Base-by-base conservation (phyloP, 2,888 invertebrate species). In the Dasysyrphus tricinctus region DNA sequence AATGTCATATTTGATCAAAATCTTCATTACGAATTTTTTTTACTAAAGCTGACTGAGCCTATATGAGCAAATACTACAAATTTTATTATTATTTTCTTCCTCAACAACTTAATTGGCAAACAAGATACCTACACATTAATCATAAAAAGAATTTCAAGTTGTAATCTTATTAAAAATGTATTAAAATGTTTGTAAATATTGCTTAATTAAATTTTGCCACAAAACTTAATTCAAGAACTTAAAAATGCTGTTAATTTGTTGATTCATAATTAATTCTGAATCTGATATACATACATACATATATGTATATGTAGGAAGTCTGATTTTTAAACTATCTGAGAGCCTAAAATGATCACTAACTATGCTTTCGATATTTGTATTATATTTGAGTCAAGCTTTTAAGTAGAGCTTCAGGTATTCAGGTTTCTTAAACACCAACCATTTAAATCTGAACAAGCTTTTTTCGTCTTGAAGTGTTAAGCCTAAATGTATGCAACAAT, bases 401-500 rank as follows among this genome's bases (percentile, higher is more conserved):
- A 8, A 34, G n/a, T 9, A 4, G n/a, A 56, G 32, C 32, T 56
- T 56, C 1, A 32, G n/a, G n/a, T 8, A 1, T 32, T 32, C n/a
- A n/a, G 11, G 9, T n/a, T 56, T 32, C 11, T 32, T n/a, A 32
- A 32, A 56, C n/a, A 32, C 4, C 8, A 56, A 56, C 56, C 56
- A 56, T 0, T 56, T 56, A 1, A 9, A 1, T n/a, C 32, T 56
- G 6, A 32, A 7, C 2, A 39, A 59, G 39, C 39, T 42, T 61
- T 14, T 61, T 14, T 2, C 1, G 0, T 24, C 1, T 5, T 24
- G 5, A 42, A 61, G 14, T 6, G 3, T 14, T 2, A 19, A 61
- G 12, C 61, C 39, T 61, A 39, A 61, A 7, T 42, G 14, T 61
- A 61, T 61, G 37, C 59, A 39, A 59, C 6, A 57, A 16, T 16